A percentile compares a stretch with the other conserved stretches of the same genome.
Evolutionary conservation across 2,113 vertebrate species (phyloP).

Genomic region (Poeciliopsis turrubarensis): DNA sequence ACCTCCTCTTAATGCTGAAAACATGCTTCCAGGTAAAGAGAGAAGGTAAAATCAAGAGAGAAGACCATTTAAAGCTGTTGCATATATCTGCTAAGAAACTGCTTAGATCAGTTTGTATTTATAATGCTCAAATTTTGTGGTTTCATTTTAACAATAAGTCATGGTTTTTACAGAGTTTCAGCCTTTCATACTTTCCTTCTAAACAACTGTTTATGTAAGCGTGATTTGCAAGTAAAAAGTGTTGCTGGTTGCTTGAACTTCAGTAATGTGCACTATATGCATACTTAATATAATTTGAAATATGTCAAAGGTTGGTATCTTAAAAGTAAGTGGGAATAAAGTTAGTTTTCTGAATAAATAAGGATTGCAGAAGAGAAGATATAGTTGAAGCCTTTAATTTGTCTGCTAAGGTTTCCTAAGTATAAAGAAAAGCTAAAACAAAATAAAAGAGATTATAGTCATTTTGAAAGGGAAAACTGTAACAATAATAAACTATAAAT

Average conservation of each 20-base stretch:
- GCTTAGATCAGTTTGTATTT: too few species aligned
- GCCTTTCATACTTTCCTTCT: constrained; percentile 26
- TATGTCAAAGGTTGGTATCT: constrained; percentile 28
- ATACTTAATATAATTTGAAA: constrained; percentile 30
- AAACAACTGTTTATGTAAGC: constrained; percentile 28
- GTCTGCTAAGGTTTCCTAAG: too few species aligned
- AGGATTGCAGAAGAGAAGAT: not conserved
- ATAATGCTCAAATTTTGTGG: too few species aligned
- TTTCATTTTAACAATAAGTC: constrained; percentile 48
- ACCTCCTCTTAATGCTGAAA: not conserved
- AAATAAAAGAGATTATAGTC: too few species aligned
- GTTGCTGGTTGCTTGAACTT: constrained; percentile 1
- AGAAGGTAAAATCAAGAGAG: not conserved
- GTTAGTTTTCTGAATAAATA: constrained; percentile 4
- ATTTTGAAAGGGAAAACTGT: too few species aligned
- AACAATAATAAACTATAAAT: too few species aligned
- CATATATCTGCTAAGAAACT: constrained; percentile 1
- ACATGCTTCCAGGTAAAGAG: not conserved
- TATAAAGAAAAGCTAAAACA: too few species aligned
- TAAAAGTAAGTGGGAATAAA: not conserved
- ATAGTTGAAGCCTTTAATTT: not conserved
- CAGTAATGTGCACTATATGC: not conserved
- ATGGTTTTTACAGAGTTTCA: constrained; percentile 50
- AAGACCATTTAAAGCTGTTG: not conserved
- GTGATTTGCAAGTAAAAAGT: constrained; percentile 9